Base-by-base conservation (phyloP, 2,113 vertebrate genomes). In the Sinosuthora webbiana region DNA sequence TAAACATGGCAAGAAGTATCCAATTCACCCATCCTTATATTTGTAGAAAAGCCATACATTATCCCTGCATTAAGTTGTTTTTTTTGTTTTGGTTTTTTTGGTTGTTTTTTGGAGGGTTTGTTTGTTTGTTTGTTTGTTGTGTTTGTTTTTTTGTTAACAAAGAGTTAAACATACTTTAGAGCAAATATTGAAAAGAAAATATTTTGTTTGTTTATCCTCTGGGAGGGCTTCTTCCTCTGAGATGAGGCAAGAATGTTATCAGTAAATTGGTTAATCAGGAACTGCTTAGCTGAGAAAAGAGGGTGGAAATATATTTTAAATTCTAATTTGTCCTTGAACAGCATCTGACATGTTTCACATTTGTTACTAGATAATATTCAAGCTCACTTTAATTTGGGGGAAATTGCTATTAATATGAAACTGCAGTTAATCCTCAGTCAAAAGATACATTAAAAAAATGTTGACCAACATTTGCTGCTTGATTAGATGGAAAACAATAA, bases 221-320 rank as follows among this genome's bases (percentile, higher is more conserved):
- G 90, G 76, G 92, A 96, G n/a, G 53, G 18, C 53, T 94, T 92
- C 41, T 41, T 92, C 90, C 86, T 93, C 92, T 82, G 92, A 96
- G 83, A 95, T 71, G 83, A 95, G 37, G 60, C 53, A 67, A 90
- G 68, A 89, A 96, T 90, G 41, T 84, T 95, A 92, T 90, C 92
- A 87, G 76, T 95, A 94, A 96, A 87, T 93, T 93, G 92, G 93
- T 95, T 95, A 94, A 94, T 96, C 94, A 93, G 56, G 15, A 81
- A 53, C 83, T 83, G 73, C 83, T 96, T 94, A 89, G 90, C 69
- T 42, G 73, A 92, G 60, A 82, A 94, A 87, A 90, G 73, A 90
- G 68, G 44, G 50, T 89, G 56, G 88, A 96, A 94, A 71, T 92
- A 37, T 44, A 87, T 92, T 96, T 94, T 83, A 87, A 96, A 93